Evolutionary conservation across 2,888 invertebrate genomes (phyloP), one percentile per base, ranked within the genome.

Genomic region (Oscheius sp.): DNA sequence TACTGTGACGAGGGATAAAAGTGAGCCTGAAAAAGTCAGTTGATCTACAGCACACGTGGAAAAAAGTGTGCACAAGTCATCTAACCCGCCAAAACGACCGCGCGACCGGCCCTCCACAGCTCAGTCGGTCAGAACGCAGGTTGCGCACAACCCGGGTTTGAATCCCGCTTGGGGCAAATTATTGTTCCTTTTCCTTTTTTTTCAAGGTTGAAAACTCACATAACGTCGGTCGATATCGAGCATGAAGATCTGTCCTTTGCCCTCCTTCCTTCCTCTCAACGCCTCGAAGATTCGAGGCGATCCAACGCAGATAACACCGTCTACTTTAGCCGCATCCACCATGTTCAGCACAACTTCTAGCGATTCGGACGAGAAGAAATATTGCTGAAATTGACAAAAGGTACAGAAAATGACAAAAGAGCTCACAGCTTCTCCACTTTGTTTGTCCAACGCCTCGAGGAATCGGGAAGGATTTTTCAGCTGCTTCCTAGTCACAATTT

Each of bases 141-240:
- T 21, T 21, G 21, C 21, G 21, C 21, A 21, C 21, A 21, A 21
- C 21, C 21, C 21, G 21, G 21, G 33, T 29, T 29, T 21, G 51
- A 13, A 13, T 21, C 21, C 21, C 21, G 21, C 21, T 21, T 21
- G 21, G 21, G 21, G 21, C 21, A 21, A 21, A 21, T 21, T 21
- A 21, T 21, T 21, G 21, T 21, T 21, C 21, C 21, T 21, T 21
- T 21, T 21, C 21, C 21, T 21, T 21, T 21, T 21, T 21, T 21
- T 21, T 21, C 21, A 21, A 21, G 21, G 21, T 21, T 21, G 47
- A 62, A 57, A 50, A 76, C 80, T 70, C 50, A 85, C 87, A 76
- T 84, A 84, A 79, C 87, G 71, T 53, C 82, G 79, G 70, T 87
- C 87, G 62, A 80, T 81, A 57, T 87, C 87, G n/a, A 87, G 73